Evolutionary conservation across 1,140 invertebrate species (phyloP).

Genomic region (Lethrus apterus): DNA sequence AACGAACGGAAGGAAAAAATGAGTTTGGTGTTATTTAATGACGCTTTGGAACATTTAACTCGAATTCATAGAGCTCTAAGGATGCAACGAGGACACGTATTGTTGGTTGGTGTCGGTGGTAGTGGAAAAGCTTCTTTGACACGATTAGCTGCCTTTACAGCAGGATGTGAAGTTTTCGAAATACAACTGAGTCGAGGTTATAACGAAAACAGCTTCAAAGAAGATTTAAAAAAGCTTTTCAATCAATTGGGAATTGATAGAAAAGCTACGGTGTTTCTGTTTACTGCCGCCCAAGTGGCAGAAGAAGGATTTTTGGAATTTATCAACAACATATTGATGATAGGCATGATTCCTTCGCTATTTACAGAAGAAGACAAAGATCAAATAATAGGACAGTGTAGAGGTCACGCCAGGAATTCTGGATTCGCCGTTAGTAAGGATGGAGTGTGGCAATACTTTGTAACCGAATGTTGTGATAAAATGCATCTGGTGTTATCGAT

Average conservation of each 20-base stretch:
- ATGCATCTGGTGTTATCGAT: slow-evolving; percentile 85
- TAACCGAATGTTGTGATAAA: slow-evolving; percentile 67
- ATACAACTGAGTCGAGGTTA: slow-evolving; percentile 77
- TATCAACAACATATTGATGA: slow-evolving; percentile 84
- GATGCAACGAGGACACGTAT: slow-evolving; percentile 74
- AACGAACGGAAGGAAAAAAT: slow-evolving; percentile 64
- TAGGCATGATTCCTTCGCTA: slow-evolving; percentile 75
- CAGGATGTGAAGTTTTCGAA: slow-evolving; percentile 72
- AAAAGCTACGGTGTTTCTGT: slow-evolving; percentile 74
- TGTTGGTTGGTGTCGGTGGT: slow-evolving; percentile 80
- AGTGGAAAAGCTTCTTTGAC: slow-evolving; percentile 75
- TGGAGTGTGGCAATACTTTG: slow-evolving; percentile 78
- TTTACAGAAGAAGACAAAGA: slow-evolving; percentile 85
- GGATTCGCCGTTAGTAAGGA: slow-evolving; percentile 66
- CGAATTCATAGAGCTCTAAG: slow-evolving; percentile 64
- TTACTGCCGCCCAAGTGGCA: slow-evolving; percentile 70
- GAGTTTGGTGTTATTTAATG: slow-evolving; percentile 80
- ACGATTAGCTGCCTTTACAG: slow-evolving; percentile 64
- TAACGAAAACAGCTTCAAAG: slow-evolving; percentile 71
- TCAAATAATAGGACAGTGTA: slow-evolving; percentile 56
- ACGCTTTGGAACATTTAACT: slow-evolving; percentile 82
- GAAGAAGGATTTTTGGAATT: slow-evolving; percentile 80
- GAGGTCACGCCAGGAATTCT: slow-evolving; percentile 58
- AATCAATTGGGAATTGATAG: slow-evolving; percentile 67
- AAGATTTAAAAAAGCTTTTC: slow-evolving; percentile 77